Evolutionary conservation across 2,113 vertebrate species (phyloP).

Genomic region (Solenodon paradoxus): DNA sequence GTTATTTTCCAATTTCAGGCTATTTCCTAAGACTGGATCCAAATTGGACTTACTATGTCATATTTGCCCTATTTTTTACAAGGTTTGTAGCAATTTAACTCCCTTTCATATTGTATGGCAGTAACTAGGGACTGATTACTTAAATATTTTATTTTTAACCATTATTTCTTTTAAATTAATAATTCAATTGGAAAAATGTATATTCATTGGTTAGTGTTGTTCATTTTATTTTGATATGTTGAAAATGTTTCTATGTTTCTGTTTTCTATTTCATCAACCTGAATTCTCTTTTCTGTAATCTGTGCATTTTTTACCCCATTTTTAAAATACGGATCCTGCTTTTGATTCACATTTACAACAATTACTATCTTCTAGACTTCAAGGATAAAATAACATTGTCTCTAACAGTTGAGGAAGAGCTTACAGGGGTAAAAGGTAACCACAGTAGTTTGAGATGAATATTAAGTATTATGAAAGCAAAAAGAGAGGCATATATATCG

Average conservation of each 20-base stretch:
- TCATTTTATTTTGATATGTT: neutral
- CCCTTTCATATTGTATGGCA: neutral
- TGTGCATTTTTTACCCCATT: neutral
- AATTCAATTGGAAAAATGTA: neutral
- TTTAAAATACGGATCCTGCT: neutral
- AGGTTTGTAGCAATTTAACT: neutral
- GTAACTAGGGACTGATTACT: neutral
- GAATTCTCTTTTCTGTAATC: neutral
- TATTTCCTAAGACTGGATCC: neutral
- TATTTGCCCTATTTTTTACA: neutral
- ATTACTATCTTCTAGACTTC: neutral
- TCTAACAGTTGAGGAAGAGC: neutral
- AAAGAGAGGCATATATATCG: neutral
- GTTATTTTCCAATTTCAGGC: neutral
- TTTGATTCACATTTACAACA: neutral
- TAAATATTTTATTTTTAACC: neutral
- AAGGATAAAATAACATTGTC: neutral
- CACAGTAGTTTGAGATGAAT: neutral
- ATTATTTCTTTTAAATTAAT: neutral
- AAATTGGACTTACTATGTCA: neutral
- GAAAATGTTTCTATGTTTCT: neutral
- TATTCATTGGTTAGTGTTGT: neutral
- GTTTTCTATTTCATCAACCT: neutral
- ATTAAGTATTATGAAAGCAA: neutral
- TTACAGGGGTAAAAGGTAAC: neutral